Evolutionary conservation across 2,113 vertebrate genomes (phyloP).

Genomic region (Podilymbus podiceps): DNA sequence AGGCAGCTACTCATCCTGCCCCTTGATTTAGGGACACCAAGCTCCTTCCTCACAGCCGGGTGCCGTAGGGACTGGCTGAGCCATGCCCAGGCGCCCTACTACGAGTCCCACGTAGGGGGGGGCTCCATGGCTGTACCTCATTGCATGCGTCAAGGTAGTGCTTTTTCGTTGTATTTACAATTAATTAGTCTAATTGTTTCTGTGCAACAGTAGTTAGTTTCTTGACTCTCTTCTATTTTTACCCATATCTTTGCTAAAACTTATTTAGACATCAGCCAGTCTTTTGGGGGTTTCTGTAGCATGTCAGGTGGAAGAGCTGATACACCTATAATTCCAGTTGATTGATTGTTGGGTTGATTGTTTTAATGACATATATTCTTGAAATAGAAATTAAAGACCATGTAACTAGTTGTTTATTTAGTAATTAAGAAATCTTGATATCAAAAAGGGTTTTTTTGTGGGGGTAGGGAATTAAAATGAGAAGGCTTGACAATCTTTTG

Average conservation of each 20-base stretch:
- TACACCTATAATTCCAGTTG: background rate
- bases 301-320: background rate
- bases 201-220: background rate
- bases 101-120: fast-evolving
- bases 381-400: background rate
- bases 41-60: background rate
- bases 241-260: background rate
- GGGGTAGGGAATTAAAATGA: background rate
- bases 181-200: background rate
- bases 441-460: background rate
- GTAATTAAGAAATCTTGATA: background rate
- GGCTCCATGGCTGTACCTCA: background rate
- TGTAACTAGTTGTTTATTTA: background rate
- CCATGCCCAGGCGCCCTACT: background rate
- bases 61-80: background rate
- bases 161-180: background rate
- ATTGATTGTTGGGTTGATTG: background rate
- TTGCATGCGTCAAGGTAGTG: fast-evolving
- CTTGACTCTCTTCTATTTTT: conserved; percentile 24
- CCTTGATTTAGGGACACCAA: background rate
- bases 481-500: background rate
- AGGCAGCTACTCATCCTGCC: background rate
- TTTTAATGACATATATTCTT: background rate
- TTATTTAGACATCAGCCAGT: background rate
- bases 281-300: background rate